Evolutionary conservation across 2,113 vertebrate genomes (phyloP).

Genomic region (Isurus oxyrinchus): DNA sequence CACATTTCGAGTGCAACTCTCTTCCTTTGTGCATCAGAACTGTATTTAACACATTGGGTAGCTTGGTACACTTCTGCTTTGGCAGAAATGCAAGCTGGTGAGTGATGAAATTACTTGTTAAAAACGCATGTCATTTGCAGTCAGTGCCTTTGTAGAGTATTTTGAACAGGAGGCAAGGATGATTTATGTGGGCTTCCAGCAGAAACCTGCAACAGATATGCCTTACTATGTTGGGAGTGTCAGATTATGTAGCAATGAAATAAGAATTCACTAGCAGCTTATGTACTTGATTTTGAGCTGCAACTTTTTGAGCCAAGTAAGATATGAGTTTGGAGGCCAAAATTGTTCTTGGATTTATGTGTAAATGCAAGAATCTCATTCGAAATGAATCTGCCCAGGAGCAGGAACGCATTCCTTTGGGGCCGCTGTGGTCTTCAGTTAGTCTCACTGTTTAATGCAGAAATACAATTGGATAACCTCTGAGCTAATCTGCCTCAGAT

Average conservation of each 20-base stretch:
- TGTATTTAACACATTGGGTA: not conserved
- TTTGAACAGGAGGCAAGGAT: not conserved
- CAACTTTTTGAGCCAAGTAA: not conserved
- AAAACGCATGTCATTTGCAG: not conserved
- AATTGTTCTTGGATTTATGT: not conserved
- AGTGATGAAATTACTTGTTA: not conserved
- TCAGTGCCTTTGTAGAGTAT: not conserved
- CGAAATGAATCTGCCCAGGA: not conserved
- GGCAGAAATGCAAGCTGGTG: not conserved
- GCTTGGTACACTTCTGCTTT: not conserved
- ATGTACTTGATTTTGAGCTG: not conserved
- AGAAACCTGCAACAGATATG: not conserved
- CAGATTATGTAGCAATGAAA: not conserved
- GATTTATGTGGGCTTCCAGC: not conserved
- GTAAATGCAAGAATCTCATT: not conserved
- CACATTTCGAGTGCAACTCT: not conserved
- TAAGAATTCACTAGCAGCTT: not conserved
- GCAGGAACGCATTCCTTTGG: not conserved
- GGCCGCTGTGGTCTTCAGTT: not conserved
- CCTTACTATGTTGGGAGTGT: not conserved
- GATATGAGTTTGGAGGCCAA: not conserved
- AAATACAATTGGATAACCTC: not conserved
- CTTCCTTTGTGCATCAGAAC: not conserved
- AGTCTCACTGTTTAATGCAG: not conserved
- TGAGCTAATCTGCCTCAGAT: not conserved